phyloP scores from a whole-genome alignment of 2,113 vertebrate species.

The Lagopus leucura region DNA sequence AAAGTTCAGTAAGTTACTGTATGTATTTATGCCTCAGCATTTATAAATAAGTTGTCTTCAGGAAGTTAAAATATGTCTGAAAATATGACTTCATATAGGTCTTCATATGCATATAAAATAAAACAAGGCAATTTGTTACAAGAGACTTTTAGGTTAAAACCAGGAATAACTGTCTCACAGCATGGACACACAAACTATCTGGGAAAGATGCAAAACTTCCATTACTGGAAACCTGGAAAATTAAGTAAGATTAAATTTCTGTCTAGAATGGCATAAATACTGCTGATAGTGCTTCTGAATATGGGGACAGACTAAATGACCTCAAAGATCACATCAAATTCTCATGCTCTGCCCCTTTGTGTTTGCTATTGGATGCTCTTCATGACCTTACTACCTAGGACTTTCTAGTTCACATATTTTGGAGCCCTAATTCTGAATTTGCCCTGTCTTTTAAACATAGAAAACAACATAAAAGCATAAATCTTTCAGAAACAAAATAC shows the following conservation, averaged over 20 bases:
- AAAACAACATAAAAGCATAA: background rate
- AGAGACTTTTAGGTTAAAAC: background rate
- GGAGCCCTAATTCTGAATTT: background rate
- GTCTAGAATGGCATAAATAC: background rate
- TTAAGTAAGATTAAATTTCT: background rate
- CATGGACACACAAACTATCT: background rate
- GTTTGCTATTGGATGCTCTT: background rate
- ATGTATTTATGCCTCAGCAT: background rate
- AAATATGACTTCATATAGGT: background rate
- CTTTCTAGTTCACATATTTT: accelerated
- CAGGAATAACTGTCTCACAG: background rate
- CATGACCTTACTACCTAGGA: background rate
- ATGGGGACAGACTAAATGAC: background rate
- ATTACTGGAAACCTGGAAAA: background rate
- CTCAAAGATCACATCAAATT: background rate
- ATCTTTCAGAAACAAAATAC: background rate
- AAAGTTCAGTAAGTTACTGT: background rate
- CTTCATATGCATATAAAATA: background rate
- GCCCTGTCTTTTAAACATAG: background rate
- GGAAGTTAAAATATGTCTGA: background rate
- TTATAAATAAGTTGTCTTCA: background rate
- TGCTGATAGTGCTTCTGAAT: background rate
- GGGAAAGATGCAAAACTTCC: background rate
- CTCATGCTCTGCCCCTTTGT: background rate
- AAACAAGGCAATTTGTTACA: accelerated